Evolutionary conservation across 1,140 invertebrate genomes (phyloP).

Genomic region (Periplaneta americana): DNA sequence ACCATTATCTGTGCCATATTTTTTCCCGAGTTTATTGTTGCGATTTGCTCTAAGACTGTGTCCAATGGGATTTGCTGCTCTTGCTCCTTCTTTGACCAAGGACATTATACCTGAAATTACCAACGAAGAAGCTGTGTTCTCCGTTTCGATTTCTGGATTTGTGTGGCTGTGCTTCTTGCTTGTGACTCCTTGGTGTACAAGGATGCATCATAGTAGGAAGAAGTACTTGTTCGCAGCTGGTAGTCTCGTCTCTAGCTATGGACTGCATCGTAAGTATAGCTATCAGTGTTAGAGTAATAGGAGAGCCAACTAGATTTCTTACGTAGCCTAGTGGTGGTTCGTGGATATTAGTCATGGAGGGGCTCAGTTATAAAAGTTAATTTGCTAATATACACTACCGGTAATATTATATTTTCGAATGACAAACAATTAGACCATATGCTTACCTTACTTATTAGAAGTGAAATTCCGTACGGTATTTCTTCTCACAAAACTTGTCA

Average conservation of each 20-base stretch:
- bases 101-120: not conserved
- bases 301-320: too few relatives aligned
- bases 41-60: not conserved
- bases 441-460: too few relatives aligned
- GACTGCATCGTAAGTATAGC: not conserved
- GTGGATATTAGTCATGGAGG: too few relatives aligned
- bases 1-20: not conserved
- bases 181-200: not conserved
- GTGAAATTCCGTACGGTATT: too few relatives aligned
- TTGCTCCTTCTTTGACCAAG: not conserved
- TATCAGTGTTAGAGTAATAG: too few relatives aligned
- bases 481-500: too few relatives aligned
- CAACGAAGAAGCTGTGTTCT: not conserved
- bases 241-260: not conserved
- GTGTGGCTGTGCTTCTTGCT: not conserved
- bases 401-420: too few relatives aligned
- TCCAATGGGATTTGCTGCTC: constrained; percentile 1
- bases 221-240: not conserved
- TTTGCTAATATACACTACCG: too few relatives aligned
- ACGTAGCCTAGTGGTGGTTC: too few relatives aligned
- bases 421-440: too few relatives aligned
- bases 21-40: not conserved
- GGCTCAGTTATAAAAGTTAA: too few relatives aligned
- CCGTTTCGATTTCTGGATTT: constrained; percentile 2
- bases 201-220: not conserved